Base-by-base conservation (phyloP, 2,113 vertebrate genomes). In the Vireo altiloquus region DNA sequence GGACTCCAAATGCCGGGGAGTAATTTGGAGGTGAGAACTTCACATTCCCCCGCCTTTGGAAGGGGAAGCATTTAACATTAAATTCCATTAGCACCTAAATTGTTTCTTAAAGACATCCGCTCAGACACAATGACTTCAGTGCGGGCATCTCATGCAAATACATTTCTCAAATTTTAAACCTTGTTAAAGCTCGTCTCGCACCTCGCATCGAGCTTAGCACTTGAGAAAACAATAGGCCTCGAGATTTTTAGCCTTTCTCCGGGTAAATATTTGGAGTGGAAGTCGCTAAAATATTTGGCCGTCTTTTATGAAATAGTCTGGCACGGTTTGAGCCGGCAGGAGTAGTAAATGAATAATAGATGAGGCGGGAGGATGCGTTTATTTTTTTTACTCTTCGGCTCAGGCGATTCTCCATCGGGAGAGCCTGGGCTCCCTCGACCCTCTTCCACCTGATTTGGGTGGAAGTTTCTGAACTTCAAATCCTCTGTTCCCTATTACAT, bases 1-100 rank as follows among this genome's bases (percentile, higher is more conserved):
- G 95, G 96, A 95, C 97, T 97, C 97, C 97, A 97, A 98, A 97
- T 84, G 97, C 97, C 94, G 61, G 91, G 64, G 95, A 98, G 97
- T 94, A 96, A 97, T 98, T 97, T 97, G 96, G 96, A 98, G 98
- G 98, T 98, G 98, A 98, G 95, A 96, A 98, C 96, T 97, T 91
- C 93, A 97, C 96, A 93, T 94, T 85, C 96, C 96, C 54, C 70
- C 91, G 96, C 97, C 96, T 98, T 99, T 97, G 98, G 97, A 98
- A 92, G 89, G 95, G 95, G 98, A 96, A 95, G 95, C 96, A 85
- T 96, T 98, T 97, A 97, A 97, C 97, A 95, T 98, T 97, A 98
- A 98, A 98, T 98, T 98, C 97, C 98, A 98, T 99, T 99, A 99
- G 98, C 99, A 99, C 98, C 98, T 98, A 98, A 97, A 98, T 98